These are phyloP conservation scores for Sebastiscus tertius DNA, from an alignment of 2,797 vertebrate genomes.

Conservation along the genomic window DNA sequence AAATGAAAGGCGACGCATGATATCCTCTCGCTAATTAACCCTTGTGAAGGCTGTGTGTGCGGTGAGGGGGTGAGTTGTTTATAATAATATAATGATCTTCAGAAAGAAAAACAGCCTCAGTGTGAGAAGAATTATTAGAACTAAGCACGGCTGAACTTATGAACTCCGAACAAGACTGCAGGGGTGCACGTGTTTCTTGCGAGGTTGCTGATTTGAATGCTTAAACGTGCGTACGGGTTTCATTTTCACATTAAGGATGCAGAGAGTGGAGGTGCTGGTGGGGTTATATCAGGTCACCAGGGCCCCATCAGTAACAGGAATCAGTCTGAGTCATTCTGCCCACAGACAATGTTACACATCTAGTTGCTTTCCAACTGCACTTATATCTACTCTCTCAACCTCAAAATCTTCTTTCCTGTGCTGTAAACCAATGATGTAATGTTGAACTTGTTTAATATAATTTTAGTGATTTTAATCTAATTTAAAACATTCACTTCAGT, in stretches of 20 bases:
- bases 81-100: constrained; percentile 34
- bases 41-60: constrained; percentile 41
- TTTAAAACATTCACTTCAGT: no score
- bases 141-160: constrained; percentile 22
- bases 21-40: constrained; percentile 70
- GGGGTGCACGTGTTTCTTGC: neutral
- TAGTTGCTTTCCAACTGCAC: neutral
- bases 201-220: neutral
- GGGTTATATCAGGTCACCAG: neutral
- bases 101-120: constrained; percentile 14
- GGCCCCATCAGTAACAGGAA: neutral
- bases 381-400: neutral
- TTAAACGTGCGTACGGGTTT: neutral
- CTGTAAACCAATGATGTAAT: neutral
- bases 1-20: constrained; percentile 43
- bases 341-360: neutral
- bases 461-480: neutral
- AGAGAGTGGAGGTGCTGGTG: neutral
- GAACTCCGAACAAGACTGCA: neutral
- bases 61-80: constrained; percentile 23
- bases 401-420: neutral
- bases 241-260: neutral
- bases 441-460: neutral
- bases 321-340: neutral
- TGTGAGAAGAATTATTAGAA: constrained; percentile 16